Conservation (phyloP, 2,113 vertebrate genomes). For the Sinocyclocheilus grahami region DNA sequence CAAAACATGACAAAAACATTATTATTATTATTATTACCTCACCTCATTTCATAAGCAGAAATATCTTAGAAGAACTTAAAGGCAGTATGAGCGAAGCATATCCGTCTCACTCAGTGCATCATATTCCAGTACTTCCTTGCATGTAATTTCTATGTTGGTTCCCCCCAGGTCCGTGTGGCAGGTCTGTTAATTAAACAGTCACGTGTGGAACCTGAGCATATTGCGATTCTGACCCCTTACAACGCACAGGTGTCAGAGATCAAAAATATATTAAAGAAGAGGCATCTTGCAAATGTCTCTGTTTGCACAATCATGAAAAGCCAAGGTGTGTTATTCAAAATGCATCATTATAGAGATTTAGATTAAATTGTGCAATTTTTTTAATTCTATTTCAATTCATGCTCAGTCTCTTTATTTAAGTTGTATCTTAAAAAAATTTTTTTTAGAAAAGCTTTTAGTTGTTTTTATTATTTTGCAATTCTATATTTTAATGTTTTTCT, state of each 20-base stretch:
- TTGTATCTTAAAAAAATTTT: not conserved
- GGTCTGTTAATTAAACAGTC: constrained; percentile 68
- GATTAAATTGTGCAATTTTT: not conserved
- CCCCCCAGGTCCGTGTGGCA: constrained; percentile 76
- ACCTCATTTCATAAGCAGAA: not conserved
- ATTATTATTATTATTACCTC: too few relatives aligned
- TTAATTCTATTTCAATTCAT: not conserved
- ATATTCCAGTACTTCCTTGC: not conserved
- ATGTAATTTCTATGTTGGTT: too few relatives aligned
- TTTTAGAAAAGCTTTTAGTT: too few relatives aligned
- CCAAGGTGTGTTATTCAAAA: constrained; percentile 76
- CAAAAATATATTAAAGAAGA: constrained; percentile 61
- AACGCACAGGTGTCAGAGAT: constrained; percentile 85
- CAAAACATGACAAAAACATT: too few relatives aligned
- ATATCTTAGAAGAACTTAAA: not conserved
- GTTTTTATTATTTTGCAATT: too few relatives aligned
- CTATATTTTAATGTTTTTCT: too few relatives aligned
- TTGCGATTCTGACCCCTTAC: constrained; percentile 88
- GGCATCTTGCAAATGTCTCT: constrained; percentile 62
- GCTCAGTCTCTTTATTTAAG: not conserved
- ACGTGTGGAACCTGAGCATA: constrained; percentile 67
- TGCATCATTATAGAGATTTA: too few relatives aligned
- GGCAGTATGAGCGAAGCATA: not conserved
- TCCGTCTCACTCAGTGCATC: not conserved
- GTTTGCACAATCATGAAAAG: constrained; percentile 89